Base-by-base conservation (phyloP, 2,113 vertebrate genomes). In the Brienomyrus longianalis region DNA sequence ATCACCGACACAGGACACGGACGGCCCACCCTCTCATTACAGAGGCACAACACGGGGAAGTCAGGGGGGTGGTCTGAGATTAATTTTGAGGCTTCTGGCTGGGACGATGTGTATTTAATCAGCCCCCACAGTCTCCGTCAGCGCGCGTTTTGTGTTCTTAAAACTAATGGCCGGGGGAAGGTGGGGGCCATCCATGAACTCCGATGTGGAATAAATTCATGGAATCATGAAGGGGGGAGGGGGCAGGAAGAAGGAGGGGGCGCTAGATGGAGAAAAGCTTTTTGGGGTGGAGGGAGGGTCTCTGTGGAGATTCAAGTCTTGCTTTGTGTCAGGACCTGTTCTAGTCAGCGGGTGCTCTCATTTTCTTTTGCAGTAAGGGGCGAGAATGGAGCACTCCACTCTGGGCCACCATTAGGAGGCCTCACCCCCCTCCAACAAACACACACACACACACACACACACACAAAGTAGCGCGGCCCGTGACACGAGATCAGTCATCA, bases 41-140 rank as follows among this genome's bases (percentile, higher is more conserved):
- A 50, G 21, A 89, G 54, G 10, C 51, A 50, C 52, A 66, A 84
- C 54, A 43, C 47, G 54, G 88, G 86, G 89, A 88, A 43, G 35
- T 35, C 23, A 86, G 88, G 88, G 87, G 89, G 86, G 90, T 83
- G 50, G 84, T 86, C 86, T 88, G 51, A 90, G 90, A 93, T 92
- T 93, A 90, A 92, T 91, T 92, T 93, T 89, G 90, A 90, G 89
- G 86, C 83, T 89, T 59, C 89, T 84, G 89, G 89, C 84, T 88
- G 52, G 31, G 86, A 66, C 89, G 39, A 86, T 90, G 92, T 84
- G 90, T 92, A 89, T 89, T 91, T 93, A 92, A 92, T 92, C 92
- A 92, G 86, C 50, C 70, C 86, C 88, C 89, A 54, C 84, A 87
- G 50, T 70, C 66, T 89, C 52, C 17, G 19, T 43, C 23, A n/a